These are phyloP conservation scores for Eupithecia exiguata DNA, from an alignment of 2,888 invertebrate species.

Conservation along the genomic window DNA sequence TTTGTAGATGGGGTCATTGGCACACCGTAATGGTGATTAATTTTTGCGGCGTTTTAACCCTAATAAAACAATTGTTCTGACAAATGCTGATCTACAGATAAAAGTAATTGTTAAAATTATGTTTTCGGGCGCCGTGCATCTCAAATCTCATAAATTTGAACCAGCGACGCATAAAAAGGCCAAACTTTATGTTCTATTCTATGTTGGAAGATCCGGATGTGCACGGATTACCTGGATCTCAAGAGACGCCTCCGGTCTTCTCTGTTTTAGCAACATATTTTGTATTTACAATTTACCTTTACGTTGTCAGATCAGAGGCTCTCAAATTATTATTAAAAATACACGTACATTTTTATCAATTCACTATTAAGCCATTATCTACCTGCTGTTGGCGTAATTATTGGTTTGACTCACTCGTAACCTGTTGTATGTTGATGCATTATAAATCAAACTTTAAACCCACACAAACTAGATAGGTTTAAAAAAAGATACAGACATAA, in stretches of 20 bases:
- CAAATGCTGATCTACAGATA: constrained; percentile 4
- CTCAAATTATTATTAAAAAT: not conserved
- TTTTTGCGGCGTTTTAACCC: not conserved
- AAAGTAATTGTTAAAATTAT: not conserved
- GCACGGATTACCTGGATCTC: constrained; percentile 45
- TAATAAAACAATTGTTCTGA: constrained; percentile 1
- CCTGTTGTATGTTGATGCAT: not conserved
- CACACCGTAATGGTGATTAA: constrained; percentile 18
- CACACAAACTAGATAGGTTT: constrained; percentile 1
- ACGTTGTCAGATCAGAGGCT: not conserved
- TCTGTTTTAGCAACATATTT: not conserved
- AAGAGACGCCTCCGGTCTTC: not conserved
- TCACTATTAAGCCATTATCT: too few species aligned
- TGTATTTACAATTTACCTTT: not conserved
- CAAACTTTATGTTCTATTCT: not conserved
- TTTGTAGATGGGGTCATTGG: constrained; percentile 1
- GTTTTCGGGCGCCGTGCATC: not conserved
- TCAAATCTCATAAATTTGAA: not conserved
- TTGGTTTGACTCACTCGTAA: not conserved
- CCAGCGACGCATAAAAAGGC: not conserved
- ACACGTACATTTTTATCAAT: not conserved
- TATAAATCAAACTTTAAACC: not conserved
- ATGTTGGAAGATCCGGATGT: constrained; percentile 24
- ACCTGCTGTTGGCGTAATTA: not conserved
- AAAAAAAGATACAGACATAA: constrained; percentile 2